phyloP scores from a whole-genome alignment of 2,888 invertebrate species.

The Gandaritis pyraliata region DNA sequence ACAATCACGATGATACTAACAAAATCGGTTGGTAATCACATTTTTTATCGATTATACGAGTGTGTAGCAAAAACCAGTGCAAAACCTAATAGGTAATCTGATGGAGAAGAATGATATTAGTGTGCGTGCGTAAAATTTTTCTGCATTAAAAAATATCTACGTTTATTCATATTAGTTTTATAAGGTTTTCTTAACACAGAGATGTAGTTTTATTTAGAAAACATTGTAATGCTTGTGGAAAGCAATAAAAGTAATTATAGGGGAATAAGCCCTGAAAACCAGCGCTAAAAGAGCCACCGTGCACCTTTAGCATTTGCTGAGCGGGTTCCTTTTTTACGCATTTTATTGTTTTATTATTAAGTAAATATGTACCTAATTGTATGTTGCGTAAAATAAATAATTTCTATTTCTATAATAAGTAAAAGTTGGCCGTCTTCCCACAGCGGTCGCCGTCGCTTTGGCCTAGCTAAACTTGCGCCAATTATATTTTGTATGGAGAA shows the following conservation, averaged over 20 bases:
- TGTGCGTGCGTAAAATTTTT: background rate
- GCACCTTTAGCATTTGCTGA: too few relatives aligned
- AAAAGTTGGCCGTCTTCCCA: constrained; percentile 71
- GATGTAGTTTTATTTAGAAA: constrained; percentile 37
- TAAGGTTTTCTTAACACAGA: constrained; percentile 8
- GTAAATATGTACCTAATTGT: too few relatives aligned
- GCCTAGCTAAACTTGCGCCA: constrained; percentile 71
- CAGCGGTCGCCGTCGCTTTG: constrained; percentile 63
- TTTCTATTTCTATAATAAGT: too few relatives aligned
- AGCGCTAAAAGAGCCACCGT: too few relatives aligned
- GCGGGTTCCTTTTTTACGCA: too few relatives aligned
- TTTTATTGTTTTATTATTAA: too few relatives aligned
- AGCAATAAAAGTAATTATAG: constrained; percentile 76
- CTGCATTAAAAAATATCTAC: too few relatives aligned
- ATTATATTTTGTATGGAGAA: constrained; percentile 55
- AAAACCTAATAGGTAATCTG: background rate
- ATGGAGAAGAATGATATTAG: background rate
- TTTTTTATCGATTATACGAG: constrained; percentile 26
- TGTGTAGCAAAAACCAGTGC: background rate
- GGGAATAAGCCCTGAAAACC: too few relatives aligned
- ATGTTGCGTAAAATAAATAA: too few relatives aligned
- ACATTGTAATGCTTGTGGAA: constrained; percentile 52
- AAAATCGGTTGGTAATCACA: constrained; percentile 55
- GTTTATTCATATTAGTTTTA: constrained; percentile 7
- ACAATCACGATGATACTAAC: constrained; percentile 57